Evolutionary conservation across 2,113 vertebrate genomes (phyloP), one percentile per base, ranked within the genome.

Genomic region (Cathartes aura): DNA sequence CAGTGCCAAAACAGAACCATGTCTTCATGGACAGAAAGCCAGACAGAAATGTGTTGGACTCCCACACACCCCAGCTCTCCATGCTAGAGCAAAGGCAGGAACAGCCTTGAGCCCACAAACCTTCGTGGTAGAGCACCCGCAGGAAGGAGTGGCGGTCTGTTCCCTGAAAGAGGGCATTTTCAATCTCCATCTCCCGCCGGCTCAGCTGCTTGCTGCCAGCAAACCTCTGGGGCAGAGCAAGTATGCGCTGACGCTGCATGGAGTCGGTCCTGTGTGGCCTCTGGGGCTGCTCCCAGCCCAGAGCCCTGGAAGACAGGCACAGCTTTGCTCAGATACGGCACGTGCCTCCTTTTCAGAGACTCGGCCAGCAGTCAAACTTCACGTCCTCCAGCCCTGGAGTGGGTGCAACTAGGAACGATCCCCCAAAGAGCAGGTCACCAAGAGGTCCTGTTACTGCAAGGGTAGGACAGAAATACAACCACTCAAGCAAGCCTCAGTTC

Each of bases 111-210:
- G 76, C 52, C 62, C 75, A 73, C 66, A 6, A 85, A 99, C 99
- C 99, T 98, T 98, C 96, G 43, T 99, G 99, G 98, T 99, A 99
- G 80, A 99, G 99, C 0, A 99, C 98, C 17, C 98, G 94, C 59
- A 99, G 99, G 96, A 99, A 99, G 66, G 98, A 98, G 63, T 98
- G 99, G 1, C 99, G 98, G 80, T 99, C 99, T 8, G 92, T 98
- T 29, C 99, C 99, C 86, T 99, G 99, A 93, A 99, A 99, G 70
- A 99, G 99, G 5, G 99, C 99, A 4, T 97, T 98, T 87, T 99
- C 99, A 17, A 99, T 99, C 98, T 99, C 99, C 99, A 99, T 99
- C 98, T 99, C 99, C 29, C 99, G 96, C 2, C 99, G 98, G 52
- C 98, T 99, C 87, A 99, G 98, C 19, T 99, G 98, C 47, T 98